Base-by-base conservation (phyloP, 2,888 invertebrate species). In the Eueremaeus valkanovi region DNA sequence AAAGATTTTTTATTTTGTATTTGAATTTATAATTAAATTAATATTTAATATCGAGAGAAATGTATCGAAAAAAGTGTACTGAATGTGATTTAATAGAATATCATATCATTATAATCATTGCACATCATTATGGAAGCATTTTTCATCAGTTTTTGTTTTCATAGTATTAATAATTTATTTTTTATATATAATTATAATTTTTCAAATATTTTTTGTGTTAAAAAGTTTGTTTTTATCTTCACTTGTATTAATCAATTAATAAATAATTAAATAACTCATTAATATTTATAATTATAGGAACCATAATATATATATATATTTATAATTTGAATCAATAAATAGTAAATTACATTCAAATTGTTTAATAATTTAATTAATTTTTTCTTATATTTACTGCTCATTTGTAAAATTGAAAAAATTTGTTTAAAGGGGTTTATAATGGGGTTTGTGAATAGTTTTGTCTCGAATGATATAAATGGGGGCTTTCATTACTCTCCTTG, bases 71-170 rank as follows among this genome's bases (percentile, higher is more conserved):
- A 55, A 55, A 55, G 27, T 55, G 27, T 24, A 11, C 11, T 24
- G 24, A 9, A 13, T 55, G 24, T 55, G 51, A 21, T 21, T 21
- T n/a, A 27, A 21, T 27, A 21, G 51, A n/a, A 55, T 55, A 24
- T 24, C 24, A 24, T 51, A 51, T 51, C 51, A 51, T 51, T 55
- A 55, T 51, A 51, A 51, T 51, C 51, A 55, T 55, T 55, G 55
- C 55, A 55, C 55, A 55, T 55, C 9, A 21, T 51, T 55, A 51
- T 55, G 55, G 55, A 55, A 55, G 55, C 55, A 55, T 55, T 51
- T 51, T n/a, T n/a, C 55, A 27, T 55, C 55, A 27, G 24, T 55
- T 27, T 55, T 24, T 21, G 8, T 21, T 21, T 21, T n/a, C n/a
- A 51, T 51, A 51, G 6, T 51, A 51, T 51, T 21, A n/a, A 55